Evolutionary conservation across 2,113 vertebrate genomes (phyloP).

Genomic region (Pipra filicauda): DNA sequence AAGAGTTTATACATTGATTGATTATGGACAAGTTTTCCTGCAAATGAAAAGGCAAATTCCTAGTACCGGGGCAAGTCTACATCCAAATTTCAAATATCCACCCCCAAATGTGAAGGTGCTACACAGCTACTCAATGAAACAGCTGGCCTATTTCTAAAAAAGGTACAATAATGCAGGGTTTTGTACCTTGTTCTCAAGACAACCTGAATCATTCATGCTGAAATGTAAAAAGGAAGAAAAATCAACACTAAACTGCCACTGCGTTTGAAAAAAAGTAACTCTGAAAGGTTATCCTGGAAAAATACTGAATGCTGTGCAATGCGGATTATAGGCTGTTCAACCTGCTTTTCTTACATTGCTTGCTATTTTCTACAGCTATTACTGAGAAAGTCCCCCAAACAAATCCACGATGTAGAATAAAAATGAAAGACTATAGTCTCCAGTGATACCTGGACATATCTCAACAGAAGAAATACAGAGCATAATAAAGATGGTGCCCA

Average conservation of each 20-base stretch:
- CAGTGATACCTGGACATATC: background rate
- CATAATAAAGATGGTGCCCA: background rate
- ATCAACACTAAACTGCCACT: background rate
- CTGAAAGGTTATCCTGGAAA: slow-evolving; percentile 26
- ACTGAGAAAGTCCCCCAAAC: background rate
- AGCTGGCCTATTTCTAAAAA: background rate
- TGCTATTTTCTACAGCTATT: background rate
- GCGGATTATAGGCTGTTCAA: background rate
- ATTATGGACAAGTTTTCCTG: background rate
- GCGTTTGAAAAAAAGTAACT: background rate
- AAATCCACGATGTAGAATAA: background rate
- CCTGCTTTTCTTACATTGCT: background rate
- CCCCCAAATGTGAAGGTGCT: background rate
- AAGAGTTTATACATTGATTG: background rate
- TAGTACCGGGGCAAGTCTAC: background rate
- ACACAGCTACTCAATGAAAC: background rate
- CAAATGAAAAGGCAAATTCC: background rate
- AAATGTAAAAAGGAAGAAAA: background rate
- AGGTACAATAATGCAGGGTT: background rate
- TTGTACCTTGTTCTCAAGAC: slow-evolving; percentile 3
- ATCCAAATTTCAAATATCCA: background rate
- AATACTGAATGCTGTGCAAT: background rate
- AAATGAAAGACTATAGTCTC: background rate
- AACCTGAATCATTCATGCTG: slow-evolving; percentile 7
- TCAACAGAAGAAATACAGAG: background rate